Base-by-base conservation (phyloP, 2,888 invertebrate genomes). In the Agrypnus murinus region DNA sequence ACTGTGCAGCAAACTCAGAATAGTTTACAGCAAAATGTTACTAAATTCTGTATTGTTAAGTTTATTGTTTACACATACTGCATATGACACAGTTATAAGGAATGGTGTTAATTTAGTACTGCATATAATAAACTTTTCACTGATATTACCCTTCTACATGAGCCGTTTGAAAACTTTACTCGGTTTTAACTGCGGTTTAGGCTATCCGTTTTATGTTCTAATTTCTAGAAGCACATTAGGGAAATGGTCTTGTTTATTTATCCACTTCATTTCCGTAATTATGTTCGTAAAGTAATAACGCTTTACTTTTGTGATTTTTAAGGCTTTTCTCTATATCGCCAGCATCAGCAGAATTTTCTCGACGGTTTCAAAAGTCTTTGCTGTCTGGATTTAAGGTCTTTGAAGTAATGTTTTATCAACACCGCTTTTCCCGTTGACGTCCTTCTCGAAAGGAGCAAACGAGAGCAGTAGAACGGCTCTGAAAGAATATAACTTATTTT, bases 401-500 rank as follows among this genome's bases (percentile, higher is more conserved):
- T 19, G 17, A 2, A 48, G 48, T 48, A 48, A 48, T 48, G 9
- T 17, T 55, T 55, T 36, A 55, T 55, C 55, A 55, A 36, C 38
- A 36, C 53, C 12, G n/a, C 53, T 53, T 25, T 14, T 36, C 38
- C 14, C 19, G 17, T 4, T 53, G 53, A 34, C 55, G 17, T 31
- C 9, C 3, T 55, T 55, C 38, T 34, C 36, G 32, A 15, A 36
- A 36, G 9, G 19, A 55, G 53, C 10, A 34, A 53, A 14, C 34
- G 53, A 25, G 14, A 34, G 9, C 1, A 36, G n/a, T n/a, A 55
- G 36, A 14, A 36, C 55, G n/a, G 25, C 25, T 25, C 25, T 25
- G 25, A 14, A 55, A 34, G 55, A 55, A 38, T 17, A 55, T 50
- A 55, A 55, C 36, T 55, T 55, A 55, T 55, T 55, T 55, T 36